A percentile compares a stretch with the other conserved stretches of the same genome.
Evolutionary conservation across 2,113 vertebrate genomes (phyloP).

Genomic region (Mormoops blainvillei): DNA sequence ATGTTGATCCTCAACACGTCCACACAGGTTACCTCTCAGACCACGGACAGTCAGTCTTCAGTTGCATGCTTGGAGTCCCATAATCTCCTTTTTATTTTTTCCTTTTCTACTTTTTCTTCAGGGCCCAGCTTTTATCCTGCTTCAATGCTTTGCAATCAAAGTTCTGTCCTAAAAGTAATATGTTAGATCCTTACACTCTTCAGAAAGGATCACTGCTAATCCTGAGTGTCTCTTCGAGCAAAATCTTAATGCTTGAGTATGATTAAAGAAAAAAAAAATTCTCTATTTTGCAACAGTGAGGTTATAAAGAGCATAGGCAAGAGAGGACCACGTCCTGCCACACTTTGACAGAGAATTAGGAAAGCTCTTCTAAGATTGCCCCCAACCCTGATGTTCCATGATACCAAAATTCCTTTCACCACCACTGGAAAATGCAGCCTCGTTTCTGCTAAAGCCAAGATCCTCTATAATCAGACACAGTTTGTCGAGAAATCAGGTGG

Average conservation of each 20-base stretch:
- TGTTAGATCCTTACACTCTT: neutral
- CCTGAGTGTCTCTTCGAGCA: neutral
- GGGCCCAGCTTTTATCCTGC: neutral
- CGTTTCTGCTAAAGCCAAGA: neutral
- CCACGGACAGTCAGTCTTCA: neutral
- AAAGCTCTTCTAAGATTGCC: neutral
- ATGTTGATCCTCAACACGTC: neutral
- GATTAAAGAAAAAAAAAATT: neutral
- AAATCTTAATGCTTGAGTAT: neutral
- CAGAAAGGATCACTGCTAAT: neutral
- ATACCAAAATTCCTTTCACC: neutral
- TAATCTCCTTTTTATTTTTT: neutral
- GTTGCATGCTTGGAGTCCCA: neutral
- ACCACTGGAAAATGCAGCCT: neutral
- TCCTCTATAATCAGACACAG: neutral
- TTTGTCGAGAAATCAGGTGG: neutral
- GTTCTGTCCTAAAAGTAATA: neutral
- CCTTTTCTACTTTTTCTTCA: neutral
- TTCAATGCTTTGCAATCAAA: neutral
- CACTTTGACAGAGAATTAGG: neutral
- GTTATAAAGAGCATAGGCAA: neutral
- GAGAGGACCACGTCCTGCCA: neutral
- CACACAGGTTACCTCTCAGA: neutral
- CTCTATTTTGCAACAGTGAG: neutral
- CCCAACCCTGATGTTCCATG: neutral